Percentiles rank a stretch among this genome's conserved stretches.
Conservation (phyloP, 2,113 vertebrate species). For the Notechis scutatus region DNA sequence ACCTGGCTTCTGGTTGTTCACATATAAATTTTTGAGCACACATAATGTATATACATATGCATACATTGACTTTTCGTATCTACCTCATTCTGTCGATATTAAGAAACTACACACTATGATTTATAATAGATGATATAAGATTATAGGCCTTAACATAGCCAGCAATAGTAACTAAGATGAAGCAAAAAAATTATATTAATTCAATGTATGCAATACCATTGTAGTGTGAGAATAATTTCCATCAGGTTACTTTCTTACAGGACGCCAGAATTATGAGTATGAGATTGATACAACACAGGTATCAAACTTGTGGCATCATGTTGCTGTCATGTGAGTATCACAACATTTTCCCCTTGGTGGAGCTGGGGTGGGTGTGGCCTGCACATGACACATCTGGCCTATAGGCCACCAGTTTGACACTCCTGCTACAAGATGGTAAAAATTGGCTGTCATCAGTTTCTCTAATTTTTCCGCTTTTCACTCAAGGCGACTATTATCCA, state of each 20-base stretch:
- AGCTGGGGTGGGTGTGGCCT: too few relatives aligned
- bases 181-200: neutral
- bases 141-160: neutral
- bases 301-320: too few relatives aligned
- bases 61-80: neutral
- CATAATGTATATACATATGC: neutral
- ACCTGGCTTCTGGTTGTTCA: neutral
- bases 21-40: neutral
- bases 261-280: neutral
- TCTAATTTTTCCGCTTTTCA: neutral
- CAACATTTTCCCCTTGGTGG: too few relatives aligned
- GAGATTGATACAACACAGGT: neutral
- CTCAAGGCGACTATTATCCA: neutral
- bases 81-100: neutral
- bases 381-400: too few relatives aligned
- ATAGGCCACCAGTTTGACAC: too few relatives aligned
- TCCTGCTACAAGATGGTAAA: neutral
- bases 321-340: too few relatives aligned
- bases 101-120: neutral
- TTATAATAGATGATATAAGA: neutral
- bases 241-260: neutral
- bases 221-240: neutral
- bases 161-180: neutral
- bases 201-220: neutral
- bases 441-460: neutral